Conservation (phyloP, 2,113 vertebrate species). For the Indicator indicator region DNA sequence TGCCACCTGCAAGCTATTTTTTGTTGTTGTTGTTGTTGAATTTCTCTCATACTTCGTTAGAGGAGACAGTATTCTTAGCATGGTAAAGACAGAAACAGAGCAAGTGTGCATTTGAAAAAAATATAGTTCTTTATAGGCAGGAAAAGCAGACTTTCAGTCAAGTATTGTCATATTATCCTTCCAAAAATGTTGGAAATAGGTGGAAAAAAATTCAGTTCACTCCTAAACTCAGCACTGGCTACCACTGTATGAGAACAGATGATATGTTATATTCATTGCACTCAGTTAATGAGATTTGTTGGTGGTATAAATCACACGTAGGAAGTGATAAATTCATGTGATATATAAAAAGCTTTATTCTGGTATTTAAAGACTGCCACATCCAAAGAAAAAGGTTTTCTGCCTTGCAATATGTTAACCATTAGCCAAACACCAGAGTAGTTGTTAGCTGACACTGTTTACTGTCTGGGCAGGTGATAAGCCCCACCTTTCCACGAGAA, state of each 20-base stretch:
- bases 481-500: not conserved
- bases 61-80: not conserved
- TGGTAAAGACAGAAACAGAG: not conserved
- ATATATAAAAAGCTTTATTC: not conserved
- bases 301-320: not conserved
- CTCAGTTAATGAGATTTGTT: not conserved
- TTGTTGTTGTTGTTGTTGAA: not conserved
- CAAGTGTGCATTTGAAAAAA: not conserved
- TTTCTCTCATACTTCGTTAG: not conserved
- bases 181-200: not conserved
- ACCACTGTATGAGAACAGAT: not conserved
- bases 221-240: not conserved
- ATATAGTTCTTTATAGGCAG: not conserved
- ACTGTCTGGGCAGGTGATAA: conserved; percentile 1
- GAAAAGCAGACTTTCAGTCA: not conserved
- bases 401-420: not conserved
- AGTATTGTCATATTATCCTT: not conserved
- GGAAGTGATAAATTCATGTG: not conserved
- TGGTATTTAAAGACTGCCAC: not conserved
- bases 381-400: not conserved
- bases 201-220: not conserved
- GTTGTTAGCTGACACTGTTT: conserved; percentile 21
- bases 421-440: not conserved
- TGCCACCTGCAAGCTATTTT: not conserved
- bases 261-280: not conserved